phyloP scores from a whole-genome alignment of 1,140 invertebrate species.

The Sitophilus oryzae region DNA sequence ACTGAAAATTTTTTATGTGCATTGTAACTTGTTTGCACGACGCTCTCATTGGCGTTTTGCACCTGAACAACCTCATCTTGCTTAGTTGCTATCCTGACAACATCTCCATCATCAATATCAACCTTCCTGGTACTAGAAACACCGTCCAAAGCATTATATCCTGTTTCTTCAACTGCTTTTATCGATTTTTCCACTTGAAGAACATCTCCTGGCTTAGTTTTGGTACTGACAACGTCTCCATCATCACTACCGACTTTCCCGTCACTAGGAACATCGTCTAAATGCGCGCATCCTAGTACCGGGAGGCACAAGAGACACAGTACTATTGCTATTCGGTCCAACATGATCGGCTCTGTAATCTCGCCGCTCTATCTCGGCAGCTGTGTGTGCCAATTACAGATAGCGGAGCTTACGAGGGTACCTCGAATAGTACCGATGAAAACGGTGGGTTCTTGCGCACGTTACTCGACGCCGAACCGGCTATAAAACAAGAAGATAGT shows the following conservation, averaged over 20 bases:
- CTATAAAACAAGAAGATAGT: too few relatives aligned
- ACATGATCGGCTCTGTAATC: slow-evolving; percentile 19
- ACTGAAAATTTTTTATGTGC: slow-evolving; percentile 15
- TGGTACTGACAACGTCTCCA: too few relatives aligned
- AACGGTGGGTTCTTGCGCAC: not conserved
- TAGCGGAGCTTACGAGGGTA: slow-evolving; percentile 7
- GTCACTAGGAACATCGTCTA: not conserved
- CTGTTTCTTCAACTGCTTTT: too few relatives aligned
- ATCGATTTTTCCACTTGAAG: too few relatives aligned
- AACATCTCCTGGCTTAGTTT: too few relatives aligned
- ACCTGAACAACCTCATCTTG: not conserved
- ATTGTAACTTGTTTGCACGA: not conserved
- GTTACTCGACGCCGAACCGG: too few relatives aligned
- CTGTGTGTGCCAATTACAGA: slow-evolving; percentile 18
- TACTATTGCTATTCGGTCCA: slow-evolving; percentile 14
- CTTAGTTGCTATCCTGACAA: not conserved
- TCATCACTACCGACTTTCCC: not conserved
- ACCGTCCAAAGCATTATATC: too few relatives aligned
- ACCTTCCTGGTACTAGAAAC: too few relatives aligned
- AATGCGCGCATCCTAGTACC: not conserved
- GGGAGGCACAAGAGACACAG: slow-evolving; percentile 10
- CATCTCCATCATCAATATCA: too few relatives aligned
- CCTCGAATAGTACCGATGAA: not conserved
- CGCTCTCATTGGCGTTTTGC: not conserved
- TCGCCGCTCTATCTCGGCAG: slow-evolving; percentile 14